Evolutionary conservation across 2,113 vertebrate genomes (phyloP).

Genomic region (Piaya cayana): DNA sequence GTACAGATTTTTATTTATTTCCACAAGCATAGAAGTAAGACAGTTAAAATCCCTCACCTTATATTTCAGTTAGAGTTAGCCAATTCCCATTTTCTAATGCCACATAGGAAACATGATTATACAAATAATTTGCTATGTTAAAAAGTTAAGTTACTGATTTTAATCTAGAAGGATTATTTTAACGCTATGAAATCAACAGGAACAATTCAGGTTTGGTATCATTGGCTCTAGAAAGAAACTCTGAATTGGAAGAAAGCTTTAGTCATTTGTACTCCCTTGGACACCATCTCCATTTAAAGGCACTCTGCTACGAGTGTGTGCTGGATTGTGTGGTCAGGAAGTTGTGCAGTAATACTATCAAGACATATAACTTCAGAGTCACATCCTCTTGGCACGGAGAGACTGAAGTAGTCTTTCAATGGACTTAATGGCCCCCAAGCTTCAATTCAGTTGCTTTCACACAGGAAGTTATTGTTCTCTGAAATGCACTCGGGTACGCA

Average conservation of each 20-base stretch:
- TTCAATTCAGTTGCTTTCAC: not conserved
- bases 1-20: conserved; percentile 28
- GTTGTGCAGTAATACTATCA: not conserved
- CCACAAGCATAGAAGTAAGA: not conserved
- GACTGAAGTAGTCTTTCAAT: not conserved
- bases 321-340: not conserved
- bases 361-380: not conserved
- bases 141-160: not conserved
- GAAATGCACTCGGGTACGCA: not conserved
- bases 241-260: not conserved
- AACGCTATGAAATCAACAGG: not conserved
- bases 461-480: not conserved
- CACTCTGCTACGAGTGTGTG: not conserved
- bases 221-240: not conserved
- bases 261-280: not conserved
- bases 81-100: not conserved
- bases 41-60: conserved; percentile 2
- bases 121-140: not conserved
- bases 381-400: not conserved
- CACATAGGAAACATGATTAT: not conserved
- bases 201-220: not conserved
- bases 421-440: not conserved
- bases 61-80: not conserved
- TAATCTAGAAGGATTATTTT: not conserved
- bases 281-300: not conserved